phyloP scores from a whole-genome alignment of 2,113 vertebrate species.

The Piliocolobus tephrosceles region DNA sequence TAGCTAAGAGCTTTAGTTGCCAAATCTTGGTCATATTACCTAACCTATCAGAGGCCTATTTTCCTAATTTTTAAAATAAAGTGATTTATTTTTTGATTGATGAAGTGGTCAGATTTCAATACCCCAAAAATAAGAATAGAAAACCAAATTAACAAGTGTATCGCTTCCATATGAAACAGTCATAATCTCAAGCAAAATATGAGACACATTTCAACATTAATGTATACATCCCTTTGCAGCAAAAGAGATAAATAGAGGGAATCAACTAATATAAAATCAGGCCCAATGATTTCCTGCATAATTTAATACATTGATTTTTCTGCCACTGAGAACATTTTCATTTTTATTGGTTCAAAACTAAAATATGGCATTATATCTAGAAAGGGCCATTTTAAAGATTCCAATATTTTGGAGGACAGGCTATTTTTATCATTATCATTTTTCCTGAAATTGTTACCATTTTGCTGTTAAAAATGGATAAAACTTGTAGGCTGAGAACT shows the following conservation, averaged over 20 bases:
- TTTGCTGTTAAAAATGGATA: neutral
- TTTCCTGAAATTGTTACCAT: neutral
- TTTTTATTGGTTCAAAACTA: constrained; percentile 14
- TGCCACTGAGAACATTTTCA: constrained; percentile 5
- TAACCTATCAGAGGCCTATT: neutral
- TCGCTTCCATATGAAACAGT: neutral
- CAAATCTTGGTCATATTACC: neutral
- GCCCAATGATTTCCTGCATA: neutral
- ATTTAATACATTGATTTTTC: neutral
- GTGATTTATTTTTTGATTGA: neutral
- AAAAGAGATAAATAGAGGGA: neutral
- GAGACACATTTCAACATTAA: neutral
- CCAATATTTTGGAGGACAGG: neutral
- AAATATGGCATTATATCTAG: neutral
- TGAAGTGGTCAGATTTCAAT: neutral
- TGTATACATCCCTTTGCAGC: neutral
- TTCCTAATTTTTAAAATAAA: neutral
- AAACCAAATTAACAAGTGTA: neutral
- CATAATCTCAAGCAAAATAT: neutral
- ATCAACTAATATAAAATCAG: neutral
- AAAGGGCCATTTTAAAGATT: neutral
- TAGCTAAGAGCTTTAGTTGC: neutral
- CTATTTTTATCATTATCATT: neutral
- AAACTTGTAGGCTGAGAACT: neutral
- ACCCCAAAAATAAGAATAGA: neutral